Evolutionary conservation across 2,888 invertebrate genomes (phyloP).

Genomic region (Hirtodrosophila trivittata): DNA sequence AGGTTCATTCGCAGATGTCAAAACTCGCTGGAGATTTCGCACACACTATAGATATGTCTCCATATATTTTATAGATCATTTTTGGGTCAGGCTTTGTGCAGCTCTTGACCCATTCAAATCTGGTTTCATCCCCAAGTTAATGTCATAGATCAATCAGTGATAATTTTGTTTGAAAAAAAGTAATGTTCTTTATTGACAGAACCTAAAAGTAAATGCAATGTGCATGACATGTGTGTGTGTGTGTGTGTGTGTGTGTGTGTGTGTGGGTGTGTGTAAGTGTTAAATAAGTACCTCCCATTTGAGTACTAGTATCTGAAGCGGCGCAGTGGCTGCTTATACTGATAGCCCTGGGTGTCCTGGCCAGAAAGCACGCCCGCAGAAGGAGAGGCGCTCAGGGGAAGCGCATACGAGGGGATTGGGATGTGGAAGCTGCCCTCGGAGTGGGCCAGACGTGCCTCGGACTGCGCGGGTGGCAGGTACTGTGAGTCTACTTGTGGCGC

Average conservation of each 20-base stretch:
- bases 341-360: conserved; percentile 55
- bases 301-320: conserved; percentile 61
- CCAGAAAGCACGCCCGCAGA: conserved; percentile 13
- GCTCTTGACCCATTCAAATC: too few relatives aligned
- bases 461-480: conserved; percentile 53
- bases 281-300: conserved; percentile 15
- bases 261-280: not conserved
- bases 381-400: conserved; percentile 54
- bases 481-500: conserved; percentile 35
- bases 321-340: conserved; percentile 62
- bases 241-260: conserved; percentile 4
- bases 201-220: conserved; percentile 52
- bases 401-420: conserved; percentile 78
- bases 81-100: not conserved
- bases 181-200: conserved; percentile 44
- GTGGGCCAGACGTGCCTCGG: conserved; percentile 33
- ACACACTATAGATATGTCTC: not conserved
- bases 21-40: too few relatives aligned
- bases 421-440: conserved; percentile 57
- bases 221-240: conserved; percentile 21
- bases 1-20: conserved; percentile 1
- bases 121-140: too few relatives aligned
- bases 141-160: too few relatives aligned
- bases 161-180: conserved; percentile 4
- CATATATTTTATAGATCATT: not conserved